Evolutionary conservation across 2,797 vertebrate species (phyloP).

Genomic region (Peromyscus nudipes): DNA sequence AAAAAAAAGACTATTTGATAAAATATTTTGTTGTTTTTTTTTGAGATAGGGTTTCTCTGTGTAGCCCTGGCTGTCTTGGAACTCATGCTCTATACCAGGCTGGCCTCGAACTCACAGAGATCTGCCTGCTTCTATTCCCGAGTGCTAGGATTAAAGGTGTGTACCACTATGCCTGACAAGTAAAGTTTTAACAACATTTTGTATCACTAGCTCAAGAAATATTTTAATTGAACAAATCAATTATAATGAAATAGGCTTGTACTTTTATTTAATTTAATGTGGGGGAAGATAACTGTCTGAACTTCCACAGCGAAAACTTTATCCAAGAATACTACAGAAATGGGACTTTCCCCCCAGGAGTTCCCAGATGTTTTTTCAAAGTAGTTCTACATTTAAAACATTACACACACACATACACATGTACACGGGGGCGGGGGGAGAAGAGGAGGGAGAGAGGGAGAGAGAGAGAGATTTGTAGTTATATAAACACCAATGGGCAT

Average conservation of each 20-base stretch:
- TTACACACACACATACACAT: not conserved
- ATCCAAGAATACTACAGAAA: conserved; percentile 97
- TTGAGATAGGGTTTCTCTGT: not conserved
- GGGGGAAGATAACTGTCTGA: conserved; percentile 90
- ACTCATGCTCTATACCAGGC: not conserved
- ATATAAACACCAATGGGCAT: not conserved
- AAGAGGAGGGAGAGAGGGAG: too few relatives aligned
- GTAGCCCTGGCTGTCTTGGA: not conserved
- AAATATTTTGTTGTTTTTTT: not conserved
- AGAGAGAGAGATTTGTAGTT: not conserved
- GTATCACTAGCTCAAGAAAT: not conserved
- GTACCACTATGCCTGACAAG: not conserved
- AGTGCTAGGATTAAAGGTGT: not conserved
- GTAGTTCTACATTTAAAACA: conserved; percentile 91
- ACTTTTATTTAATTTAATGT: conserved; percentile 18
- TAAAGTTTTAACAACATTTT: not conserved
- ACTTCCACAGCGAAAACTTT: conserved; percentile 97
- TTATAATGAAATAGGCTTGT: not conserved
- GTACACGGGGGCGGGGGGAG: too few relatives aligned
- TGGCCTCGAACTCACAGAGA: not conserved
- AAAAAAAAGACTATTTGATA: not conserved
- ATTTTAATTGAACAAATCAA: conserved; percentile 25
- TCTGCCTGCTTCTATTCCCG: not conserved
- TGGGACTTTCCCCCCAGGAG: conserved; percentile 97
- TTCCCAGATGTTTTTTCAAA: conserved; percentile 95